Conservation (phyloP, 2,888 invertebrate species). For the Agapetus fuscipes region DNA sequence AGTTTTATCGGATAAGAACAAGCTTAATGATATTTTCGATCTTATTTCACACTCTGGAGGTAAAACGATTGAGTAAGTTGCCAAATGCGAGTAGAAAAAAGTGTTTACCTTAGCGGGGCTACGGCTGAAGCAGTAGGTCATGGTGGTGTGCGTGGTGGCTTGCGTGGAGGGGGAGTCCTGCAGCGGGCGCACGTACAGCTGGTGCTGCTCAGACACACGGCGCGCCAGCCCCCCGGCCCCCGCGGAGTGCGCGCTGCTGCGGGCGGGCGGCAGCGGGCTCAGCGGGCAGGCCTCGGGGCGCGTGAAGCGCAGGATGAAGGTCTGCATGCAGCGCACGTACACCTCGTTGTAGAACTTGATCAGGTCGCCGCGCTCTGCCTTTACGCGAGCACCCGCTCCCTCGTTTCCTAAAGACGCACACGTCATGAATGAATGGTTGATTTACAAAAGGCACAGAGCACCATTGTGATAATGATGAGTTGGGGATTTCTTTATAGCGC, state of each 20-base stretch:
- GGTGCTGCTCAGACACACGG: conserved; percentile 45
- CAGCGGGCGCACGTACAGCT: conserved; percentile 42
- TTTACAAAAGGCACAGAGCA: no score
- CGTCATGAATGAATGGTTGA: no score
- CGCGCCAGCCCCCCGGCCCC: conserved; percentile 29
- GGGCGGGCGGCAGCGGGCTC: conserved; percentile 25
- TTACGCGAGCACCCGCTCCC: conserved; percentile 10
- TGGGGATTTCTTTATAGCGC: no score
- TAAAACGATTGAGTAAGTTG: no score
- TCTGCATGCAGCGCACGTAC: conserved; percentile 75
- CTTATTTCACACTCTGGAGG: no score
- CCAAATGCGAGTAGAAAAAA: no score
- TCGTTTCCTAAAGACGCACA: no score
- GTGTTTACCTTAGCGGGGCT: conserved; percentile 86
- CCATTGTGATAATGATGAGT: no score
- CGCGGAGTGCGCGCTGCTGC: background rate
- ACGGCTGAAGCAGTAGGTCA: conserved; percentile 73
- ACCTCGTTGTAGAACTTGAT: conserved; percentile 92
- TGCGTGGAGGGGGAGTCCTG: conserved; percentile 24
- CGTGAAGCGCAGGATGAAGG: conserved; percentile 62
- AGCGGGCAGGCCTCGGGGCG: conserved; percentile 34
- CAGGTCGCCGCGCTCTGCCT: conserved; percentile 70
- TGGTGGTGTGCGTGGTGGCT: conserved; percentile 32
- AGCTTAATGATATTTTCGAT: no score
- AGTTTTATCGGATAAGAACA: no score